Base-by-base conservation (phyloP, 1,140 invertebrate species). In the Ruditapes philippinarum region DNA sequence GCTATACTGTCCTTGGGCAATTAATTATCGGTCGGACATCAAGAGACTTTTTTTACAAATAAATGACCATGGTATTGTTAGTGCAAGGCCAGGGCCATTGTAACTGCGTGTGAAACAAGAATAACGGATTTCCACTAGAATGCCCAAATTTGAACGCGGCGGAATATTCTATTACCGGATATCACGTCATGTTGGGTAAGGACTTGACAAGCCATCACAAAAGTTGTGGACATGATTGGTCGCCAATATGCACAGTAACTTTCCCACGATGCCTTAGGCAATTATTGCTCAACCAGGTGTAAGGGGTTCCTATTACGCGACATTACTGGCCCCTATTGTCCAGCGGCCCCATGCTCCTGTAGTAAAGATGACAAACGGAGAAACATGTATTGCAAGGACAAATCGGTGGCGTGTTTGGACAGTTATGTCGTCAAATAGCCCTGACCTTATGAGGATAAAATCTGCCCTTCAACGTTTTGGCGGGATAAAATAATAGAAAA, bases 241-340 rank as follows among this genome's bases (percentile, higher is more conserved):
- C 25, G 36, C 19, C 45, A 38, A n/a, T 25, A 49, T 78, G 74
- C 74, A 78, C 74, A 78, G 54, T 78, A 78, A 78, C 74, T 78
- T 78, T 78, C 74, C 74, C 74, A 78, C 74, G 74, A 54, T 78
- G 74, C 74, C 74, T 78, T 78, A 36, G 74, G 74, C 74, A 45
- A 78, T 54, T 78, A 78, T 78, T 78, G 74, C 74, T 49, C 74
- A 78, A 78, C 74, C 74, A 78, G 74, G 74, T 78, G 74, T 78
- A 78, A 78, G 74, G 74, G 74, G 74, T 51, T 78, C 74, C 31
- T 51, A 36, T 78, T 78, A 78, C 74, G 74, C 42, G 74, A 78
- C 74, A 78, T 78, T 78, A 78, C 45, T 51, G 74, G 45, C 42
- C 70, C 42, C 74, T 78, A 51, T 78, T 78, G 74, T 78, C 74